Evolutionary conservation across 2,113 vertebrate genomes (phyloP).

Genomic region (Agapornis roseicollis): DNA sequence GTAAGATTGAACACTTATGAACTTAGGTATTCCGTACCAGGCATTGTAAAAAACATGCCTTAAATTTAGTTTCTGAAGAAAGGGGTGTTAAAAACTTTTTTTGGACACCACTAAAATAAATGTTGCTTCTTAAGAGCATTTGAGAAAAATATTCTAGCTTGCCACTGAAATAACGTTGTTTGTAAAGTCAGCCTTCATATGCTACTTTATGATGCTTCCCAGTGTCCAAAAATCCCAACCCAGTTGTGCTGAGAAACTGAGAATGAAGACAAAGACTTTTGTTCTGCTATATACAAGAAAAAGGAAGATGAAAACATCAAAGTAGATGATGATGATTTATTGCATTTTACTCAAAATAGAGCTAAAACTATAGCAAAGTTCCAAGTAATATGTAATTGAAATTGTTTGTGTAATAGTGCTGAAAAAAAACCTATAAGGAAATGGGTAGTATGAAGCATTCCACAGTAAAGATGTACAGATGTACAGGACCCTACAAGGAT

Average conservation of each 20-base stretch:
- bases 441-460: slow-evolving; percentile 29
- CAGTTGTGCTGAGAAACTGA: neutral
- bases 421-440: neutral
- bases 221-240: neutral
- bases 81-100: neutral
- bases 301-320: neutral
- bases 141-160: neutral
- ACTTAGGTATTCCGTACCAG: neutral
- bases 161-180: neutral
- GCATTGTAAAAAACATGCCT: neutral
- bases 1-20: neutral
- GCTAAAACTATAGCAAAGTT: neutral
- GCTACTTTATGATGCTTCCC: neutral
- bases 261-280: slow-evolving; percentile 6
- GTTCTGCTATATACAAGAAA: neutral
- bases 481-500: too few relatives aligned
- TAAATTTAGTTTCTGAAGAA: neutral
- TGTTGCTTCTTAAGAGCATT: neutral
- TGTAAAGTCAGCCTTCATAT: neutral
- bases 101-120: neutral
- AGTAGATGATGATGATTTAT: neutral
- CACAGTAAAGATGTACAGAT: neutral
- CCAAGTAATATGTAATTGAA: slow-evolving; percentile 26
- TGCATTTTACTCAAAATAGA: neutral
- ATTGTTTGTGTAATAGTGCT: slow-evolving; percentile 31